These are phyloP conservation scores for Drosophila parabipectinata DNA, from an alignment of 1,140 invertebrate species.

Conservation along the genomic window DNA sequence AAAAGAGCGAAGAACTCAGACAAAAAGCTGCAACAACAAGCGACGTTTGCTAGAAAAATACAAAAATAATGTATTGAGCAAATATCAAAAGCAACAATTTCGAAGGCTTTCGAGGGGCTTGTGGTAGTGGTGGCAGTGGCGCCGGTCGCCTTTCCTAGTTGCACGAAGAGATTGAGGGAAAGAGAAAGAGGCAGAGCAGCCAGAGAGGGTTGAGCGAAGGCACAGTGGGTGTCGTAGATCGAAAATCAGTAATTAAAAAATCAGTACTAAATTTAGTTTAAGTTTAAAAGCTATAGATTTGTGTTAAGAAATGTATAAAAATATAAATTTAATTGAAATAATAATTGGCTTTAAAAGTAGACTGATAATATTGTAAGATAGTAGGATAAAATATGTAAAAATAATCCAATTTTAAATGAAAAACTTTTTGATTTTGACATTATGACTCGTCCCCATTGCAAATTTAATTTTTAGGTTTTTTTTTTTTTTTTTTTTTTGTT, in stretches of 20 bases:
- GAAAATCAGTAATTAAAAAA: not conserved
- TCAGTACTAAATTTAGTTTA: not conserved
- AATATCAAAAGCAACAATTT: conserved; percentile 61
- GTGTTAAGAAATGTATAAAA: not conserved
- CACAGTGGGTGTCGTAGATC: conserved; percentile 37
- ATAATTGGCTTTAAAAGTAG: no score
- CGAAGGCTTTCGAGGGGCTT: not conserved
- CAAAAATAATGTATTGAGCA: conserved; percentile 78
- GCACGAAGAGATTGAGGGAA: conserved; percentile 9
- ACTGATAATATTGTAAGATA: no score
- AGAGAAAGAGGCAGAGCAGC: conserved; percentile 10
- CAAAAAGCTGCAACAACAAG: conserved; percentile 34
- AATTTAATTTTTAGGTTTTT: conserved; percentile 29
- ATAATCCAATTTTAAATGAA: no score
- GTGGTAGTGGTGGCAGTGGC: not conserved
- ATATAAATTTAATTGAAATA: not conserved
- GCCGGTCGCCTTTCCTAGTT: conserved; percentile 13
- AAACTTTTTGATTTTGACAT: not conserved
- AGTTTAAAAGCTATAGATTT: not conserved
- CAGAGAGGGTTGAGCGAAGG: conserved; percentile 19
- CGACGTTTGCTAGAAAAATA: conserved; percentile 52
- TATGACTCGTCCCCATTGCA: conserved; percentile 8
- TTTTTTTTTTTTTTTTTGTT: conserved; percentile 1
- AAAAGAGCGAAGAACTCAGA: not conserved
- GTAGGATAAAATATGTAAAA: no score